phyloP scores from a whole-genome alignment of 2,113 vertebrate genomes.

The Oceanodroma tethys region DNA sequence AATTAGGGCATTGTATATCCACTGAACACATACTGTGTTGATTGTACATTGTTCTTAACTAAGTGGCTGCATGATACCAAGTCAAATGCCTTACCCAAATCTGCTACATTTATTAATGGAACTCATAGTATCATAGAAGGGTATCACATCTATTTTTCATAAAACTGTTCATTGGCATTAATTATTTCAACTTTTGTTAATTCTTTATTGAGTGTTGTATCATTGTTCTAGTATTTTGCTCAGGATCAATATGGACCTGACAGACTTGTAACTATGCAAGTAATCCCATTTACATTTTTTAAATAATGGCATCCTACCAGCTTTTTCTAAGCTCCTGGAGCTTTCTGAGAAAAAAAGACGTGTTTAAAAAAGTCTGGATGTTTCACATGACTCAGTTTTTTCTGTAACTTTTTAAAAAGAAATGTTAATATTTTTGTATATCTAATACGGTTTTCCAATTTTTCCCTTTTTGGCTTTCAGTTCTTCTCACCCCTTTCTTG shows the following conservation, averaged over 20 bases:
- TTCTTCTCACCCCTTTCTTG: not conserved
- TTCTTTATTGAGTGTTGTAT: not conserved
- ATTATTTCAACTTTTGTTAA: not conserved
- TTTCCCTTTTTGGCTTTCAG: not conserved
- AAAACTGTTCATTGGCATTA: not conserved
- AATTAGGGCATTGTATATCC: not conserved
- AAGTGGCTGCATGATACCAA: not conserved
- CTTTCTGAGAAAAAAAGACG: not conserved
- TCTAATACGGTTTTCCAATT: not conserved
- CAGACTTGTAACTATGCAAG: not conserved
- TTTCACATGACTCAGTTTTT: not conserved
- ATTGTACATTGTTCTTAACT: not conserved
- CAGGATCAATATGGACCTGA: not conserved
- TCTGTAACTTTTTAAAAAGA: not conserved
- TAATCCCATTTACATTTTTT: not conserved
- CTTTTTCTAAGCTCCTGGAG: not conserved
- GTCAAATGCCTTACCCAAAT: not conserved
- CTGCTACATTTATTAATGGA: not conserved
- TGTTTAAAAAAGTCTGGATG: not conserved
- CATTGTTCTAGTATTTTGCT: not conserved
- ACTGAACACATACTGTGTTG: not conserved
- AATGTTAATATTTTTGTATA: not conserved
- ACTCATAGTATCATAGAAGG: not conserved
- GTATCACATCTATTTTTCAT: not conserved
- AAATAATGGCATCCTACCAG: not conserved